Evolutionary conservation across 2,113 vertebrate species (phyloP).

Genomic region (Grus americana): DNA sequence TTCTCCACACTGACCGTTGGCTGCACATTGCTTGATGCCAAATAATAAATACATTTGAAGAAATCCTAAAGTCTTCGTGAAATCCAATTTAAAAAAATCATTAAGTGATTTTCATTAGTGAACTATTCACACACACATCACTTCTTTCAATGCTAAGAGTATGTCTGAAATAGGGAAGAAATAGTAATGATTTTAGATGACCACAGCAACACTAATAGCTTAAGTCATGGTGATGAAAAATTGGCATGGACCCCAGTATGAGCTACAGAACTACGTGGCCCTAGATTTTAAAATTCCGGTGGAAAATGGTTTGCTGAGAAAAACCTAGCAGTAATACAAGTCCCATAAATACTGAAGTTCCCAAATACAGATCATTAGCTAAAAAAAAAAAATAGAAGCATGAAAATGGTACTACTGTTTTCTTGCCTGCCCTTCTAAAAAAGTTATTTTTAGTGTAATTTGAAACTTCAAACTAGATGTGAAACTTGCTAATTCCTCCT

Average conservation of each 20-base stretch:
- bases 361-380: neutral
- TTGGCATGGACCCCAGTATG: rapidly evolving
- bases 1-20: neutral
- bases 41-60: neutral
- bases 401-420: neutral
- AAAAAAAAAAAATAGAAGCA: neutral
- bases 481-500: neutral
- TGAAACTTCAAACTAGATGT: neutral
- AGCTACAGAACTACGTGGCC: neutral
- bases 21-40: neutral
- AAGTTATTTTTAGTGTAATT: neutral
- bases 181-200: neutral
- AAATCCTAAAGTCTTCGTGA: neutral
- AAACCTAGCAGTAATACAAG: neutral
- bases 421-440: neutral
- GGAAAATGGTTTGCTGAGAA: neutral
- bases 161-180: neutral
- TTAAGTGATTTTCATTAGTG: neutral
- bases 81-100: neutral
- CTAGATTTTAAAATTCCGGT: neutral
- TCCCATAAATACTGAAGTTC: neutral
- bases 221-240: neutral
- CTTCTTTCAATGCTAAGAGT: neutral
- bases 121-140: neutral
- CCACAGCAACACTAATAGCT: neutral